These are phyloP conservation scores for Neodontobutis hainanensis DNA, from an alignment of 2,113 vertebrate genomes.

Conservation along the genomic window DNA sequence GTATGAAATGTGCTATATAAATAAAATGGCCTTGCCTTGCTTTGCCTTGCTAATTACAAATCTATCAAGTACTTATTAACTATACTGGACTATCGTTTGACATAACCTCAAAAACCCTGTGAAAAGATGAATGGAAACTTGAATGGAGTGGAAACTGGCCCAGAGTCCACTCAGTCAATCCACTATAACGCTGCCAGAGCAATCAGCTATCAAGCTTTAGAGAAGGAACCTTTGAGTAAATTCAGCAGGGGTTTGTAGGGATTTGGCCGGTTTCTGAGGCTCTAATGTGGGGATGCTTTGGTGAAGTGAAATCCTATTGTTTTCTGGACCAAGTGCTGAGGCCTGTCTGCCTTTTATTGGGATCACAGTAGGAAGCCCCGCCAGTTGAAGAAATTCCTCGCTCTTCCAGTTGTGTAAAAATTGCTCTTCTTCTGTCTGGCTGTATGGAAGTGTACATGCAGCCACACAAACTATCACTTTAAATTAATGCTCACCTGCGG, in stretches of 20 bases:
- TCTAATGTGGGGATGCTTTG: slow-evolving; percentile 61
- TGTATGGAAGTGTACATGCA: slow-evolving; percentile 1
- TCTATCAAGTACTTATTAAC: background rate
- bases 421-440: background rate
- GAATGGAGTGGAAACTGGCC: slow-evolving; percentile 77
- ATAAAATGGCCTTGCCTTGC: too few relatives aligned
- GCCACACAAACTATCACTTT: slow-evolving; percentile 43
- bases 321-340: slow-evolving; percentile 67
- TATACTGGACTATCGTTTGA: background rate
- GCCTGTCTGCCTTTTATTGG: slow-evolving; percentile 70
- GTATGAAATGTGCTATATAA: too few relatives aligned
- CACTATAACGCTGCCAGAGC: slow-evolving; percentile 72
- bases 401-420: slow-evolving; percentile 71
- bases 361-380: slow-evolving; percentile 63
- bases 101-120: background rate
- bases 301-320: slow-evolving; percentile 66
- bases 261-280: slow-evolving; percentile 63
- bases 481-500: slow-evolving; percentile 52
- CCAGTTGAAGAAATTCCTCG: slow-evolving; percentile 72
- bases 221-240: slow-evolving; percentile 58
- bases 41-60: too few relatives aligned
- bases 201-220: slow-evolving; percentile 70
- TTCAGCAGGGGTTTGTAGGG: slow-evolving; percentile 64
- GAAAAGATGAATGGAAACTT: slow-evolving; percentile 61
- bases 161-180: slow-evolving; percentile 69